phyloP scores from a whole-genome alignment of 2,797 vertebrate genomes.

The Balearica regulorum region DNA sequence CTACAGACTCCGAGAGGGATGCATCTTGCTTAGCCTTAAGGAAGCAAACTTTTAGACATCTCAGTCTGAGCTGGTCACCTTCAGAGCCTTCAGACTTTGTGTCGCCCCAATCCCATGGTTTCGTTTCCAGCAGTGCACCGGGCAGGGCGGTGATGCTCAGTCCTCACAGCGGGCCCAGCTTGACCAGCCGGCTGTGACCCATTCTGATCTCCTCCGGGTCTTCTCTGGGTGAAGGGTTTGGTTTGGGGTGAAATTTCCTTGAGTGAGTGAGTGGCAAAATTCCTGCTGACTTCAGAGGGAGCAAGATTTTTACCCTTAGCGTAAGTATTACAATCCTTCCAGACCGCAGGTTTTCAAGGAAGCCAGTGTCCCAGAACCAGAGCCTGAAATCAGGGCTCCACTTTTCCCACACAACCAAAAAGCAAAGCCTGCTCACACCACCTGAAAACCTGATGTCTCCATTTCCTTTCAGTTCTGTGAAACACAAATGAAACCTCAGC shows the following conservation, averaged over 20 bases:
- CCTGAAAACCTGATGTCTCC: background rate
- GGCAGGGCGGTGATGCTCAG: background rate
- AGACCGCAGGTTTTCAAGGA: background rate
- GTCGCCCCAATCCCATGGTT: background rate
- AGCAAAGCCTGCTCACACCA: background rate
- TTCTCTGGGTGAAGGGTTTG: background rate
- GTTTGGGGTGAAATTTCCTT: background rate
- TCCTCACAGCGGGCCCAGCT: background rate
- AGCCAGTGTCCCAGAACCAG: background rate
- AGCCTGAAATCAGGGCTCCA: background rate
- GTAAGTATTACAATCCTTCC: background rate
- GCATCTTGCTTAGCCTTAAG: background rate
- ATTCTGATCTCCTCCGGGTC: background rate
- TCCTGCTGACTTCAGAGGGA: background rate
- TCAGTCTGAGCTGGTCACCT: background rate
- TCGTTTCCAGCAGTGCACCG: background rate
- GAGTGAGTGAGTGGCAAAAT: background rate
- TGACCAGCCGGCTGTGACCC: background rate
- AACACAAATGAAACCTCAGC: background rate
- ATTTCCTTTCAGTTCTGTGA: background rate
- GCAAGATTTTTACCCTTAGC: background rate
- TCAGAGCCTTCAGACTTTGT: background rate
- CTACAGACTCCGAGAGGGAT: background rate
- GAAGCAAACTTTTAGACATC: background rate
- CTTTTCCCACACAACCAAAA: background rate